phyloP scores from a whole-genome alignment of 2,888 invertebrate genomes.

The Acanthopleura granulata region DNA sequence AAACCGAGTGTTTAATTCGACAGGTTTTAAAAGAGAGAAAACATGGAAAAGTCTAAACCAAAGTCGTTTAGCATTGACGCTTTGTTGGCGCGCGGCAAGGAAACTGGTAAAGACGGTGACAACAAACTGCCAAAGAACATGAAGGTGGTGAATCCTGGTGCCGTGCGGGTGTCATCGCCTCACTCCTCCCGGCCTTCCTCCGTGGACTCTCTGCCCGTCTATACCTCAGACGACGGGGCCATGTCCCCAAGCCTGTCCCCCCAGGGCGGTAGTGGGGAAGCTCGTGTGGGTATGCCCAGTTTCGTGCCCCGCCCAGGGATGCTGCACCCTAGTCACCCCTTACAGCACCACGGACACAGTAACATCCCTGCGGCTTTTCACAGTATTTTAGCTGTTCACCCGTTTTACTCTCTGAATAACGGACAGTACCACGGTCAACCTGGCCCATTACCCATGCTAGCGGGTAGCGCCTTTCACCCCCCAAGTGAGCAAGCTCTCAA shows the following conservation, averaged over 20 bases:
- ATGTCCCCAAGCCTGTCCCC: constrained; percentile 40
- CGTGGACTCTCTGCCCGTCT: constrained; percentile 38
- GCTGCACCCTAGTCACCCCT: constrained; percentile 45
- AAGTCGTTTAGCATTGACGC: constrained; percentile 91
- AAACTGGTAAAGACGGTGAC: not conserved
- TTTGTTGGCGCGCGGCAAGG: constrained; percentile 77
- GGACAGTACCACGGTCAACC: not conserved
- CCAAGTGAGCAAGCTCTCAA: constrained; percentile 61
- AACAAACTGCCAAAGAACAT: not conserved
- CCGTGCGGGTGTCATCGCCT: not conserved
- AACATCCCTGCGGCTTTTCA: constrained; percentile 13
- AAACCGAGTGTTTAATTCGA: not conserved
- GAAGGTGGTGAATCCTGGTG: not conserved
- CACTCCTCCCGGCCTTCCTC: constrained; percentile 44
- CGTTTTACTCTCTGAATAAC: constrained; percentile 11
- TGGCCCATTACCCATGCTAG: constrained; percentile 37
- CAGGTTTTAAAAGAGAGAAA: not conserved
- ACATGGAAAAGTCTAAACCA: constrained; percentile 70
- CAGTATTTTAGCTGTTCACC: not conserved
- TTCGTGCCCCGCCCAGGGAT: constrained; percentile 54
- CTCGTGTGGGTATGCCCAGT: constrained; percentile 29
- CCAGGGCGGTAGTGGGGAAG: constrained; percentile 26
- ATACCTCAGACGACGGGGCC: constrained; percentile 2
- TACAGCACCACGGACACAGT: not conserved
- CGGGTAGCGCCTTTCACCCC: constrained; percentile 61